A percentile compares a stretch with the other conserved stretches of the same genome.
These are phyloP conservation scores for Saimiri boliviensis DNA, from an alignment of 2,113 vertebrate species.

Conservation along the genomic window DNA sequence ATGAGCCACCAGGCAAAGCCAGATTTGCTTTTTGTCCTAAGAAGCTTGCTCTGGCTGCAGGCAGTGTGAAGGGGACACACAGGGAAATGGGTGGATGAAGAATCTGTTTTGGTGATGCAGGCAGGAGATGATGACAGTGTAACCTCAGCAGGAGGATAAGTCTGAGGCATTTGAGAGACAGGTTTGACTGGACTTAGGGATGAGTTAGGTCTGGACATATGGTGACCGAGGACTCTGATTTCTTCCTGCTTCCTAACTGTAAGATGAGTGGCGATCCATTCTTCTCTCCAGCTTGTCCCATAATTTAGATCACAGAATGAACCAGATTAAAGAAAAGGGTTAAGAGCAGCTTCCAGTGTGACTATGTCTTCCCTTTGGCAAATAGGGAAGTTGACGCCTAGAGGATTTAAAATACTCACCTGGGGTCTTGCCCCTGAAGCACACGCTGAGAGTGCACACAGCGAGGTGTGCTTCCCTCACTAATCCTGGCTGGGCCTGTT, in stretches of 20 bases:
- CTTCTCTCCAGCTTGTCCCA: not conserved
- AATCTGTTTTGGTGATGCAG: not conserved
- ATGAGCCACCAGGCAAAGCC: no score
- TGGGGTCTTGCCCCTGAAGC: not conserved
- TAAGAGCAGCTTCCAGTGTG: not conserved
- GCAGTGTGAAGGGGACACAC: not conserved
- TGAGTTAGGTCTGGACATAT: not conserved
- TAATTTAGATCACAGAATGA: not conserved
- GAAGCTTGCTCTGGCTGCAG: not conserved
- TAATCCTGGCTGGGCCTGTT: not conserved
- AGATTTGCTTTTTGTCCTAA: not conserved
- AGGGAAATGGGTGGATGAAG: not conserved
- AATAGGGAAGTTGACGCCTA: not conserved
- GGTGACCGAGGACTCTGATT: not conserved
- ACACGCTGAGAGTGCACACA: not conserved
- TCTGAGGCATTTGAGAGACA: not conserved
- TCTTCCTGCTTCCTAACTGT: not conserved
- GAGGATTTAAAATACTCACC: not conserved
- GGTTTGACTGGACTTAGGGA: not conserved
- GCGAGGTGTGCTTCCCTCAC: not conserved
- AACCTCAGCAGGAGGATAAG: not conserved
- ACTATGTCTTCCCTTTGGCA: not conserved
- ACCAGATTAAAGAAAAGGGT: not conserved
- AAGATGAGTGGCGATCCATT: not conserved
- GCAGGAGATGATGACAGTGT: not conserved